Percentiles rank a stretch among this genome's conserved stretches.
phyloP scores from a whole-genome alignment of 2,888 invertebrate genomes.

The Steromphala cineraria region DNA sequence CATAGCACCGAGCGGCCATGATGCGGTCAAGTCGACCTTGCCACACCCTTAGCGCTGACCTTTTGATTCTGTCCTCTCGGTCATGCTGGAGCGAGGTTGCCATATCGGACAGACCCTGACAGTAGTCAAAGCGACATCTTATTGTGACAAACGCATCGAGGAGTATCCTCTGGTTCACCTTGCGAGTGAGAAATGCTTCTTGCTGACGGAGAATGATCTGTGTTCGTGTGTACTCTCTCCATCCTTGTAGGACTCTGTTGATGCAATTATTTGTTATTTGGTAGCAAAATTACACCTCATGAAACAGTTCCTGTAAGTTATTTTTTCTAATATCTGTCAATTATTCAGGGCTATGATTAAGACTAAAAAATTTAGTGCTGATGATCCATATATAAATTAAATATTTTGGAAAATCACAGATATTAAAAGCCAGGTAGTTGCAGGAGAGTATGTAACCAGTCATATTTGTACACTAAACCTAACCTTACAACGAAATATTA shows the following conservation, averaged over 20 bases:
- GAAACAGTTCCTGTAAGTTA: too few species aligned
- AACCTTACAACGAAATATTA: too few species aligned
- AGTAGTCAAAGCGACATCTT: constrained; percentile 56
- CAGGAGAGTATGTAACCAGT: too few species aligned
- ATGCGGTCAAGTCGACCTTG: constrained; percentile 43
- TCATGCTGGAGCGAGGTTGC: constrained; percentile 46
- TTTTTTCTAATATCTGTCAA: too few species aligned
- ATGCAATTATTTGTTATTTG: too few species aligned
- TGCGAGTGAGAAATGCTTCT: constrained; percentile 42
- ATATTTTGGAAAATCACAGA: too few species aligned
- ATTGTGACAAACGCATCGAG: constrained; percentile 47
- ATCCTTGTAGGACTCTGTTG: constrained; percentile 55
- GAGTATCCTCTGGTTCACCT: constrained; percentile 42
- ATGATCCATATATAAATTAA: too few species aligned
- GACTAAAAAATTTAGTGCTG: too few species aligned
- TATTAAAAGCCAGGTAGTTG: too few species aligned
- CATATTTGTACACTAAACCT: too few species aligned
- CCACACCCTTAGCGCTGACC: constrained; percentile 50
- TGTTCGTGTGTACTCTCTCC: constrained; percentile 52
- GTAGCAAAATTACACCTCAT: too few species aligned
- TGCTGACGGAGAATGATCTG: constrained; percentile 46
- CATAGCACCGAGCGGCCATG: constrained; percentile 54
- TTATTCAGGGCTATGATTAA: too few species aligned
- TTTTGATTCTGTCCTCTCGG: constrained; percentile 42
- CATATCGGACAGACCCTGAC: constrained; percentile 50